phyloP scores from a whole-genome alignment of 1,140 invertebrate species.

The Popillia japonica region DNA sequence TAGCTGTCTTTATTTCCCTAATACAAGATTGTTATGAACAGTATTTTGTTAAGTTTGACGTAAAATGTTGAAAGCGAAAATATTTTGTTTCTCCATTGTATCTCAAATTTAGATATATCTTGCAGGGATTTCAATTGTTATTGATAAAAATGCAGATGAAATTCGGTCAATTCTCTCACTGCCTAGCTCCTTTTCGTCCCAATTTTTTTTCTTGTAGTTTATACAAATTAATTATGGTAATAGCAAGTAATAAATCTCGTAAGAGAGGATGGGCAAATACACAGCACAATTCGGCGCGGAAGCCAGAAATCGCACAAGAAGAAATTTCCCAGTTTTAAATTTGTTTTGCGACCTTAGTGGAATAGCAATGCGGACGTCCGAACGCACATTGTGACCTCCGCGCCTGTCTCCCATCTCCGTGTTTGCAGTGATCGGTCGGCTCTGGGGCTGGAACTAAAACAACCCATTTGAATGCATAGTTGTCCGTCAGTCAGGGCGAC shows the following conservation, averaged over 20 bases:
- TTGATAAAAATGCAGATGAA: background rate
- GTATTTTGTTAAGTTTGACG: too few relatives aligned
- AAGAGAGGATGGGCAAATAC: slow-evolving; percentile 19
- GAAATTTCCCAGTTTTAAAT: slow-evolving; percentile 35
- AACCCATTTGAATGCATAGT: slow-evolving; percentile 75
- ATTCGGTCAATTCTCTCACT: background rate
- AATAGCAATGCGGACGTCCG: slow-evolving; percentile 35
- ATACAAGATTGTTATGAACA: too few relatives aligned
- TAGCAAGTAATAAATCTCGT: background rate
- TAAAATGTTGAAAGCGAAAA: background rate
- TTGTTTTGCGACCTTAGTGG: slow-evolving; percentile 22
- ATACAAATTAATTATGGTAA: slow-evolving; percentile 35
- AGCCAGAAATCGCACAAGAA: slow-evolving; percentile 20
- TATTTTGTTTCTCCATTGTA: background rate
- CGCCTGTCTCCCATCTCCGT: background rate
- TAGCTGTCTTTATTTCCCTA: too few relatives aligned
- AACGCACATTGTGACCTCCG: slow-evolving; percentile 37
- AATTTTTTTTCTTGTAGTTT: slow-evolving; percentile 23
- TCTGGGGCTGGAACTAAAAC: slow-evolving; percentile 62
- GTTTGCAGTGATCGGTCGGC: slow-evolving; percentile 27
- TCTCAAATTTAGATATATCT: background rate
- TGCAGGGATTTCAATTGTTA: background rate
- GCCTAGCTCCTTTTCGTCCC: background rate
- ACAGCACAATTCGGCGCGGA: slow-evolving; percentile 5
- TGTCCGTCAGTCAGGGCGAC: slow-evolving; percentile 72